Evolutionary conservation across 1,140 invertebrate genomes (phyloP), one percentile per base, ranked within the genome.

Genomic region (Drosophila repleta): DNA sequence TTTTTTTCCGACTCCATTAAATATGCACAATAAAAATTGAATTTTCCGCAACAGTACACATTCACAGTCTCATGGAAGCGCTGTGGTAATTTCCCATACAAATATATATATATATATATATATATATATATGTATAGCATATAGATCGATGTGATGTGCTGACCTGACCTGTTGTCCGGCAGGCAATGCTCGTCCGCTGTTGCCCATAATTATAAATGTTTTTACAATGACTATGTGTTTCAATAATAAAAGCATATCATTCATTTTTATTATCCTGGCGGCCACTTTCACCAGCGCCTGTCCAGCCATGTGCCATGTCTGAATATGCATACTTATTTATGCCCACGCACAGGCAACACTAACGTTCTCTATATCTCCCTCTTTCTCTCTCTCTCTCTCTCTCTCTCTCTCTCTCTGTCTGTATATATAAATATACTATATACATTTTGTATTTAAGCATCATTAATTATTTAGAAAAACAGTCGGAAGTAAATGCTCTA

Each of bases 171-270:
- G 41, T 39, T 53, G 51, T 39, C 37, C 52, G 17, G 24, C 35
- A 20, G 29, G 10, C 26, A 15, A 53, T 4, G 41, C 41, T 63
- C 26, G 29, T 29, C 29, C 29, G 29, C 29, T 29, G 29, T 29
- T 29, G 29, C 29, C 63, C 73, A 74, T 88, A 88, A 88, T 88
- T 88, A 88, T 88, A 84, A 88, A 88, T 88, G 76, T 72, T 76
- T 88, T 89, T 83, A 79, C 82, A 88, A 88, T 88, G 83, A 88
- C 79, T 88, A 56, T 88, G 83, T 70, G 79, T 83, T 89, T 88
- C 84, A 76, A 89, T 88, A 87, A 87, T 88, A 87, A 88, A 87
- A 79, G 83, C 83, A 79, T 76, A 87, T 87, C 83, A 87, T 87
- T 87, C 83, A 87, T 87, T 87, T 87, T 87, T 88, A 87, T 87